Base-by-base conservation (phyloP, 2,888 invertebrate genomes). In the Xestia ashworthii region DNA sequence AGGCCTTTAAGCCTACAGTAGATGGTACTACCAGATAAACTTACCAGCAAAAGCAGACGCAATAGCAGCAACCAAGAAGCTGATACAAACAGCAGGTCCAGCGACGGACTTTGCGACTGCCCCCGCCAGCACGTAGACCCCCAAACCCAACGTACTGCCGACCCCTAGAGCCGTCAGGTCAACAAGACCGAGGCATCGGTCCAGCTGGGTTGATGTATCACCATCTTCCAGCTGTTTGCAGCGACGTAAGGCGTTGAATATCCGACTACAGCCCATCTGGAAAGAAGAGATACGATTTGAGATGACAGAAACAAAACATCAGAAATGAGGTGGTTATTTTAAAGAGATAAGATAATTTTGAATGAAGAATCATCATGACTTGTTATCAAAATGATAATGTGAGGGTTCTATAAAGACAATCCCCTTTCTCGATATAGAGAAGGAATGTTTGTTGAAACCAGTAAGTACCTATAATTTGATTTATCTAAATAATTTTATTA, bases 111-210 rank as follows among this genome's bases (percentile, higher is more conserved):
- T 98, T 16, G 99, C 99, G 5, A 99, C 99, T 16, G 98, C 97
- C 0, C 99, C 99, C 9, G 99, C 99, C 81, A 99, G 96, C 68
- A 99, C 99, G 93, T 99, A 99, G 22, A 99, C 99, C 0, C 99
- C 99, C 48, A 99, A 97, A 0, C 99, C 99, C 22, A 99, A 97
- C 0, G 99, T 99, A 82, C 98, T 98, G 80, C 99, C 99, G 55
- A 99, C 98, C 1, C 98, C 99, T 46, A 99, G 96, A 0, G 98
- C 98, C 0, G 99, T 99, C 71, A 99, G 97, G 95, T 99, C 99
- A 50, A 98, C 89, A 0, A 99, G 97, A 4, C 98, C 98, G 64
- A 99, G 97, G 73, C 98, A 98, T 75, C 99, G 92, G 0, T 96
- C 94, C 83, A 97, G 93, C 76, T 94, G 95, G 2, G 97, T 96